Evolutionary conservation across 1,140 invertebrate species (phyloP).

Genomic region (Ruditapes philippinarum): DNA sequence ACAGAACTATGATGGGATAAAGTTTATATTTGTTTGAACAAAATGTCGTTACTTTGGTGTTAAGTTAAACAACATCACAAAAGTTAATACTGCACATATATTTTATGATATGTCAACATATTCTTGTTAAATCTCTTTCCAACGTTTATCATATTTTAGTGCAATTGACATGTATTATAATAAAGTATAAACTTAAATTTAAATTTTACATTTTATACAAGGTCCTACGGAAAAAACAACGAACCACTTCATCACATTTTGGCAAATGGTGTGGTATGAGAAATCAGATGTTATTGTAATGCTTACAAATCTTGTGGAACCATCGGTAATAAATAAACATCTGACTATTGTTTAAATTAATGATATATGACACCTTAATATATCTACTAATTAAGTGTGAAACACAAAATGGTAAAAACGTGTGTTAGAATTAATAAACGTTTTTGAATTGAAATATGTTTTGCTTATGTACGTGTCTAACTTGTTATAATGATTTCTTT

Average conservation of each 20-base stretch:
- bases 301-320: neutral
- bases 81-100: no score
- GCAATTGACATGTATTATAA: no score
- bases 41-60: no score
- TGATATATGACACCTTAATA: neutral
- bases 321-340: neutral
- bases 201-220: no score
- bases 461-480: no score
- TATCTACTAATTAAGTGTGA: neutral
- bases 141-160: no score
- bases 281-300: conserved; percentile 1
- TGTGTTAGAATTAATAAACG: neutral
- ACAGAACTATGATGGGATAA: no score
- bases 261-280: neutral
- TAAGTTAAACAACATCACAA: no score
- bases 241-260: neutral
- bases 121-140: no score
- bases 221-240: neutral
- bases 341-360: neutral
- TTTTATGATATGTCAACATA: no score
- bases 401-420: neutral
- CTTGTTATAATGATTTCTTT: neutral
- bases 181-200: no score
- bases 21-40: no score
- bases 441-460: neutral